Percentiles rank a stretch among this genome's conserved stretches.
Evolutionary conservation across 2,888 invertebrate genomes (phyloP).

Genomic region (Pteria penguin): DNA sequence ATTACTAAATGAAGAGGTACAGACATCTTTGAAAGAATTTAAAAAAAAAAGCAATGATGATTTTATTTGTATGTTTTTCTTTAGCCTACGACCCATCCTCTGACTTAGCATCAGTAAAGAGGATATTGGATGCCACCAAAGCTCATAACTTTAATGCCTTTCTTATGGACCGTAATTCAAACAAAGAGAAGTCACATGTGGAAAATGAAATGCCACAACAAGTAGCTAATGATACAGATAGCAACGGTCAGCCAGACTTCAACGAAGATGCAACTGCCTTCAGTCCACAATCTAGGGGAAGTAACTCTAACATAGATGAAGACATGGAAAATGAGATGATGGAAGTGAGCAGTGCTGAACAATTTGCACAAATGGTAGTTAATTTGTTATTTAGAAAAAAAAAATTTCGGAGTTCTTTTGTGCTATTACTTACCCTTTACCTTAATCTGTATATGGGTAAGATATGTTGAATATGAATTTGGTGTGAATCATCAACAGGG

Average conservation of each 20-base stretch:
- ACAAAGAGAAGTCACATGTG: constrained; percentile 18
- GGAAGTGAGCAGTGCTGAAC: constrained; percentile 20
- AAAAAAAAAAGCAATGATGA: too few relatives aligned
- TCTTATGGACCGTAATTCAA: constrained; percentile 78
- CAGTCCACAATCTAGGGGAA: constrained; percentile 26
- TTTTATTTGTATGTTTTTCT: not conserved
- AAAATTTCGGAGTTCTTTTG: too few relatives aligned
- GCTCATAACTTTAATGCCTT: constrained; percentile 85
- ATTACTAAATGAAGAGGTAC: not conserved
- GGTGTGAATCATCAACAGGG: too few relatives aligned
- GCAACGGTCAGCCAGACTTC: not conserved
- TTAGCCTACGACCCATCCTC: constrained; percentile 14
- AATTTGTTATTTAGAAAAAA: too few relatives aligned
- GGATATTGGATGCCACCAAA: constrained; percentile 88
- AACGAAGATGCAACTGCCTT: constrained; percentile 31
- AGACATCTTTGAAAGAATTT: too few relatives aligned
- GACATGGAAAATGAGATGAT: constrained; percentile 27
- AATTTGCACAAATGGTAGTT: constrained; percentile 21
- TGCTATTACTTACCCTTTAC: too few relatives aligned
- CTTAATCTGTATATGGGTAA: too few relatives aligned
- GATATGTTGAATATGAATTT: too few relatives aligned
- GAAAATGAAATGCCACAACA: constrained; percentile 5
- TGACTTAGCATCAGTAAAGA: constrained; percentile 88
- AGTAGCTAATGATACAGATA: not conserved
- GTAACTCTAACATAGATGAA: constrained; percentile 10